phyloP scores from a whole-genome alignment of 2,888 invertebrate genomes.

The Hermaeophaga mercurialis region DNA sequence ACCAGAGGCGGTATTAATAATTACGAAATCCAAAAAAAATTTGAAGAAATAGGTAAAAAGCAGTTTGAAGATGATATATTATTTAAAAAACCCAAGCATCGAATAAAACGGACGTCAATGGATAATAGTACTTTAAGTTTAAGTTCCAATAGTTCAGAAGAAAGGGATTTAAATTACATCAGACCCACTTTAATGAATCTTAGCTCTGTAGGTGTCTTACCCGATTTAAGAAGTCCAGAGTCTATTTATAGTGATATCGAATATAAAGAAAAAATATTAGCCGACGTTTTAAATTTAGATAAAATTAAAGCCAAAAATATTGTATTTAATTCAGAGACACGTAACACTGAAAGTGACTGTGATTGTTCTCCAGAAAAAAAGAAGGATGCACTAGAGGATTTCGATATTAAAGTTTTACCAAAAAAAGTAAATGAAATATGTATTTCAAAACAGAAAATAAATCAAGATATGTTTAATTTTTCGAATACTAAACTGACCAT shows the following conservation, averaged over 20 bases:
- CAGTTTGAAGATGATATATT: constrained; percentile 73
- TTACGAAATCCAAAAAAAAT: constrained; percentile 55
- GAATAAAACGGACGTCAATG: constrained; percentile 54
- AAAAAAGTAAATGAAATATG: too few relatives aligned
- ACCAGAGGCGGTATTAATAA: constrained; percentile 58
- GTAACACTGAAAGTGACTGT: constrained; percentile 18
- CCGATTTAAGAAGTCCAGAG: constrained; percentile 66
- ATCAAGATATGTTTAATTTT: background rate
- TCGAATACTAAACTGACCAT: background rate
- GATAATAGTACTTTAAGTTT: constrained; percentile 39
- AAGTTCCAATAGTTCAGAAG: constrained; percentile 52
- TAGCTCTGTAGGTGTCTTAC: constrained; percentile 58
- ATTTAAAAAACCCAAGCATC: constrained; percentile 65
- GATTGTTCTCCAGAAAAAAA: constrained; percentile 6
- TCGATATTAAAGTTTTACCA: too few relatives aligned
- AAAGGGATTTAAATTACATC: constrained; percentile 43
- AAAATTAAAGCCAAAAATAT: constrained; percentile 42
- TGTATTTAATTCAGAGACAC: constrained; percentile 1
- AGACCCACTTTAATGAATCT: constrained; percentile 59
- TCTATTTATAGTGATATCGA: constrained; percentile 73
- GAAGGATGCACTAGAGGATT: too few relatives aligned
- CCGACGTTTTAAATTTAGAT: constrained; percentile 69
- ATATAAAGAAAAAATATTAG: constrained; percentile 74
- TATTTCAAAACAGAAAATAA: too few relatives aligned
- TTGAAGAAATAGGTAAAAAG: constrained; percentile 74